phyloP scores from a whole-genome alignment of 2,888 invertebrate genomes.

The Nebria brevicollis region DNA sequence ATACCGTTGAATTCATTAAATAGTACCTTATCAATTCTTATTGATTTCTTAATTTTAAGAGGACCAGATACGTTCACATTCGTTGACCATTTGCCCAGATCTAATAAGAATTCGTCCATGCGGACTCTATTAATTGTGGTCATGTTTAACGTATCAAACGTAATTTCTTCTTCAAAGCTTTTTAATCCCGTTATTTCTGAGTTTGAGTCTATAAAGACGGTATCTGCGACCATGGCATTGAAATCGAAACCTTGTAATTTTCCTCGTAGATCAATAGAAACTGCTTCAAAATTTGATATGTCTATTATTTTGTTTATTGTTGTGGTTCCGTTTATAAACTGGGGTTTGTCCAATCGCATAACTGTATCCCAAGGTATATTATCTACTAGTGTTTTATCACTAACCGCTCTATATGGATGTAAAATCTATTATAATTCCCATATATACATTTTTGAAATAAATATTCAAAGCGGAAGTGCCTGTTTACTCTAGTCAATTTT shows the following conservation, averaged over 20 bases:
- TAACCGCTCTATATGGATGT: conserved; percentile 23
- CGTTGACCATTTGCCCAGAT: conserved; percentile 44
- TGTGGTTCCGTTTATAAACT: conserved; percentile 52
- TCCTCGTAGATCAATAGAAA: conserved; percentile 50
- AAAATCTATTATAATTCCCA: conserved; percentile 15
- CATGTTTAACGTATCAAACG: conserved; percentile 53
- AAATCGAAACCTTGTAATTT: conserved; percentile 55
- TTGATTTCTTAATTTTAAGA: conserved; percentile 49
- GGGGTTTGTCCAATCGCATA: conserved; percentile 49
- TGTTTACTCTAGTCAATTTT: no score
- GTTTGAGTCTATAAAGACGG: conserved; percentile 52
- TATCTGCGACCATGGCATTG: conserved; percentile 55
- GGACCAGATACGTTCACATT: conserved; percentile 49
- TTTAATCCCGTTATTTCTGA: conserved; percentile 53
- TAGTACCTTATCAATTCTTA: conserved; percentile 60
- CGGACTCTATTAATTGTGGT: conserved; percentile 44
- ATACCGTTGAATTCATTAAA: conserved; percentile 63
- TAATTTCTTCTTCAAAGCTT: conserved; percentile 54
- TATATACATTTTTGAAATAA: no score
- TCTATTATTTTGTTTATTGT: conserved; percentile 49
- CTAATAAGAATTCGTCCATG: conserved; percentile 43
- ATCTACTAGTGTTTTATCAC: conserved; percentile 51
- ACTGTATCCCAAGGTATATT: conserved; percentile 52
- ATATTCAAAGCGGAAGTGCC: no score
- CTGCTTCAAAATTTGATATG: conserved; percentile 49